Evolutionary conservation across 1,140 invertebrate genomes (phyloP).

Genomic region (Formica exsecta): DNA sequence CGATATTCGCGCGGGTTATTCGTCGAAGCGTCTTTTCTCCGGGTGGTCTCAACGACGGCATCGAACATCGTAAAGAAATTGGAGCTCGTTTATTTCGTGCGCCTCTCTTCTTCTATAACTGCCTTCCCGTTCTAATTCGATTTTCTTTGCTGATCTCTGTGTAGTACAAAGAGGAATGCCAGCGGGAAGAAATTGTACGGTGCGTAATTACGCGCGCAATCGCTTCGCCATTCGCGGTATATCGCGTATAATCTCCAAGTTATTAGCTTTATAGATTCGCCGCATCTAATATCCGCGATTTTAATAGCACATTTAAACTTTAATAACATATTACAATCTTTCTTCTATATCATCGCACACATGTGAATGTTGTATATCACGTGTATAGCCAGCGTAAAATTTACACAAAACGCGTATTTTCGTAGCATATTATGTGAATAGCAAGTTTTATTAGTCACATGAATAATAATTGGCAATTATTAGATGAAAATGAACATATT

Average conservation of each 20-base stretch:
- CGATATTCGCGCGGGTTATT: conserved; percentile 48
- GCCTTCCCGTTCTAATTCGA: not conserved
- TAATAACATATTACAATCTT: not conserved
- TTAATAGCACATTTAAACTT: not conserved
- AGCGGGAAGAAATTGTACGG: not conserved
- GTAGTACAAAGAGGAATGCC: not conserved
- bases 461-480: conserved; percentile 3
- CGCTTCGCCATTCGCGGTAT: not conserved
- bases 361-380: not conserved
- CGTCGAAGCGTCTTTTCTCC: conserved; percentile 28
- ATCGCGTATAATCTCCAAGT: conserved; percentile 38
- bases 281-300: conserved; percentile 39
- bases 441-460: not conserved
- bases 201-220: conserved; percentile 17
- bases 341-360: not conserved
- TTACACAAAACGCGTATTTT: not conserved
- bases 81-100: conserved; percentile 40
- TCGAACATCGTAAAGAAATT: conserved; percentile 49
- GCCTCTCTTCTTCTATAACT: not conserved
- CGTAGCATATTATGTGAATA: not conserved
- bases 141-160: conserved; percentile 1
- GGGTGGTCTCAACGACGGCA: not conserved
- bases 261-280: conserved; percentile 36
- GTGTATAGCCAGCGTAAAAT: not conserved
- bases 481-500: not conserved